Evolutionary conservation across 2,888 invertebrate genomes (phyloP), one percentile per base, ranked within the genome.

Genomic region (Torymus auratus): DNA sequence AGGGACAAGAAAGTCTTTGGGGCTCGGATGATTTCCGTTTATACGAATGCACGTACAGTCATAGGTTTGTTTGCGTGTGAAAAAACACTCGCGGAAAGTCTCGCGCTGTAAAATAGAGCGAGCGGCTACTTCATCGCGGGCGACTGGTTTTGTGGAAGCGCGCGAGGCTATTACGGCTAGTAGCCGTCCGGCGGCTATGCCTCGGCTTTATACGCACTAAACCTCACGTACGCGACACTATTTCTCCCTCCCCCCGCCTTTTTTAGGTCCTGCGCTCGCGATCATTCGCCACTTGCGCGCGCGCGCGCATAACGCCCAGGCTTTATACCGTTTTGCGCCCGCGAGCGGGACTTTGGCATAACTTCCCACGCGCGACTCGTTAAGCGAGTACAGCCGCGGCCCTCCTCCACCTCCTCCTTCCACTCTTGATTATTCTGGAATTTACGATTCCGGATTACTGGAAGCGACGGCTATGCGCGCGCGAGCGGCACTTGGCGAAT

Each of bases 301-400:
- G 23, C 65, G 13, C 50, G 41, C 55, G 52, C 60, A 28, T 65
- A 71, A 64, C 41, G 58, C 64, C 60, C 50, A 14, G 52, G 53
- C 56, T 53, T 61, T 52, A 55, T 73, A 74, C 74, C 65, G 74
- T 74, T 41, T 28, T 5, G 60, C 65, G 23, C 71, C 28, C 62
- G 52, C 12, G 50, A 50, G 68, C 68, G 60, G 28, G 15, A 55
- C 72, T 64, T 62, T 55, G 55, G 55, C 86, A 84, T 85, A 85
- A 86, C 86, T 86, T 86, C 86, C 85, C 87, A 88, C 86, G 86
- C 72, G 86, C 55, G 62, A 65, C 84, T 83, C 82, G 83, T 61
- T 64, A 64, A 75, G 76, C 72, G 79, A 82, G 28, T 28, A 28
- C 28, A 28, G 2, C 28, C 28, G 28, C 28, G 28, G 28, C 28